Base-by-base conservation (phyloP, 1,140 invertebrate genomes). In the Drosophila micromelanica region DNA sequence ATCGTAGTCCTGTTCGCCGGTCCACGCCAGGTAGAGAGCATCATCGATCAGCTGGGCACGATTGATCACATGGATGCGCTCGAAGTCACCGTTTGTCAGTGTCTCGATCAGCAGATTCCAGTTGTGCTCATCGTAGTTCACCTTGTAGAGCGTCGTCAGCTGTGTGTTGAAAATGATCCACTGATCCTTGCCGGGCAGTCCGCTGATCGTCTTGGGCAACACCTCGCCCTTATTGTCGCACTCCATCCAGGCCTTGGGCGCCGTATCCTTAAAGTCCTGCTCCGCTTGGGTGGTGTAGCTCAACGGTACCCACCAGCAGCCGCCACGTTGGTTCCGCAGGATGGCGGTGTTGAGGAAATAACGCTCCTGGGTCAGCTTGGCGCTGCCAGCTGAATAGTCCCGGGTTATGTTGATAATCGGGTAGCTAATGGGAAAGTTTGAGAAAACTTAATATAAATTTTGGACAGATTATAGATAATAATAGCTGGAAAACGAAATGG, bases 1-100 rank as follows among this genome's bases (percentile, higher is more conserved):
- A 9, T 93, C 91, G 76, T 98, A 98, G 57, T 94, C 92, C 3
- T 97, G 78, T 5, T 94, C 91, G 5, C 94, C 94, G 35, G 94
- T 94, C 92, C 95, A 95, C 3, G 96, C 96, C 37, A 98, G 93
- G 71, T 95, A 95, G 60, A 97, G 94, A 1, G 95, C 94, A 91
- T 98, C 97, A 35, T 96, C 95, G 32, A 98, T 93, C 2, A 98
- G 92, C 91, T 98, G 97, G 1, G 96, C 96, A 54, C 96, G 92
- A 77, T 96, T 97, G 17, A 96, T 92, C 5, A 93, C 91, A 20
- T 95, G 94, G 9, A 98, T 95, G 15, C 92, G 90, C 67, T 90
- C 69, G 68, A 92, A 94, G 78, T 92, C 76, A 4, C 93, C 92
- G n/a, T 92, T 92, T 20, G 93, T 93, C 35, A 96, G 91, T n/a